A percentile compares a stretch with the other conserved stretches of the same genome.
These are phyloP conservation scores for Pseudopipra pipra DNA, from an alignment of 2,113 vertebrate species.

Conservation along the genomic window DNA sequence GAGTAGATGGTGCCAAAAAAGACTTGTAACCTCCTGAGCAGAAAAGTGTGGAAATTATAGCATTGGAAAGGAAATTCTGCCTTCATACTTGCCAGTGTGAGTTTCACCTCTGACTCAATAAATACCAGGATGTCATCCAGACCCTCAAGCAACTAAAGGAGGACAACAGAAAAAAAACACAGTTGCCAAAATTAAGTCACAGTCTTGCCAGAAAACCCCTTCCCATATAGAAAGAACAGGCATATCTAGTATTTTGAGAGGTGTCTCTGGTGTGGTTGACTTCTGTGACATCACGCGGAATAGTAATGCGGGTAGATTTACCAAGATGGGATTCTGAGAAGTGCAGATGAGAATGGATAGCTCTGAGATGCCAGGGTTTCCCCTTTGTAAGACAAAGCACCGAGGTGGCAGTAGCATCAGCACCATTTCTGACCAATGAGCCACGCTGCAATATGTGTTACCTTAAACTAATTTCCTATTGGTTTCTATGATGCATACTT, in stretches of 20 bases:
- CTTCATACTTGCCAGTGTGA: not conserved
- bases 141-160: not conserved
- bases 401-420: not conserved
- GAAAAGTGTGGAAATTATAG: not conserved
- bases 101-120: not conserved
- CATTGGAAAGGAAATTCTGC: not conserved
- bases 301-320: not conserved
- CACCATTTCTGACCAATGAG: not conserved
- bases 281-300: not conserved
- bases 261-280: not conserved
- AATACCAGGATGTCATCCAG: not conserved
- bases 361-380: not conserved
- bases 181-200: not conserved
- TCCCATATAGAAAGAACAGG: not conserved
- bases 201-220: not conserved
- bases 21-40: not conserved
- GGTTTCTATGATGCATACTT: not conserved
- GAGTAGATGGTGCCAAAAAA: not conserved
- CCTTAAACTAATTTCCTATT: not conserved
- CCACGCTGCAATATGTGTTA: fast-evolving
- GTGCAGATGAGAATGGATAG: not conserved
- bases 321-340: not conserved
- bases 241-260: not conserved
- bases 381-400: not conserved
- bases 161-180: not conserved